A percentile compares a stretch with the other conserved stretches of the same genome.
Evolutionary conservation across 2,113 vertebrate species (phyloP).

Genomic region (Girardinichthys multiradiatus): DNA sequence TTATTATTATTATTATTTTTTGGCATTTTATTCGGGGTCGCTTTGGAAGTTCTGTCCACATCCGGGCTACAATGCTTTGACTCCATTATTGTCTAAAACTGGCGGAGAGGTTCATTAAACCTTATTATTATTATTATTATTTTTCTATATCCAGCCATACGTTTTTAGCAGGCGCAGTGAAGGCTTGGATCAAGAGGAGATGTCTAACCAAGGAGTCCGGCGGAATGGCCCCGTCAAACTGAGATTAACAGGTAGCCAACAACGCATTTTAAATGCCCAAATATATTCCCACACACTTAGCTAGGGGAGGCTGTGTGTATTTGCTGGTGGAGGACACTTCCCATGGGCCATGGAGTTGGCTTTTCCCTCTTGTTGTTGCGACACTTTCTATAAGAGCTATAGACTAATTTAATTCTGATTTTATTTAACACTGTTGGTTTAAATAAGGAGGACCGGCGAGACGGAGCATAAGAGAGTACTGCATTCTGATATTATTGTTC

Average conservation of each 20-base stretch:
- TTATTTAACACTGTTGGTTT: neutral
- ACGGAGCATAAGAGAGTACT: neutral
- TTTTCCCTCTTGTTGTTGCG: slow-evolving; percentile 8
- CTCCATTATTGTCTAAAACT: slow-evolving; percentile 82
- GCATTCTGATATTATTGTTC: slow-evolving; percentile 29
- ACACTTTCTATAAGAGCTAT: neutral
- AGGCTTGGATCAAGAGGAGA: slow-evolving; percentile 74
- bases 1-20: slow-evolving; percentile 3
- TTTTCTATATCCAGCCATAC: slow-evolving; percentile 37
- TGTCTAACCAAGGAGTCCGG: slow-evolving; percentile 95
- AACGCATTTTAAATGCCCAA: slow-evolving; percentile 59
- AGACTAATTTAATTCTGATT: neutral
- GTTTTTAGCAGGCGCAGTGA: slow-evolving; percentile 44
- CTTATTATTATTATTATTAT: slow-evolving; percentile 25
- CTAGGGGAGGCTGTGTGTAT: slow-evolving; percentile 48
- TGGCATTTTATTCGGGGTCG: slow-evolving; percentile 40
- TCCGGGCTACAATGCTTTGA: slow-evolving; percentile 88
- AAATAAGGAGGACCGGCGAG: accelerated
- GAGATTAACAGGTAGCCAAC: slow-evolving; percentile 91
- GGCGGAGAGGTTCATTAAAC: slow-evolving; percentile 64
- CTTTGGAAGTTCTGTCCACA: slow-evolving; percentile 86
- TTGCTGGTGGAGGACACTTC: slow-evolving; percentile 58
- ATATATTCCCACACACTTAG: slow-evolving; percentile 41
- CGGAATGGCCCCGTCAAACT: slow-evolving; percentile 96
- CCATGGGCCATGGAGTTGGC: slow-evolving; percentile 53